Conservation (phyloP, 2,797 vertebrate genomes). For the Pelodytes ibericus region DNA sequence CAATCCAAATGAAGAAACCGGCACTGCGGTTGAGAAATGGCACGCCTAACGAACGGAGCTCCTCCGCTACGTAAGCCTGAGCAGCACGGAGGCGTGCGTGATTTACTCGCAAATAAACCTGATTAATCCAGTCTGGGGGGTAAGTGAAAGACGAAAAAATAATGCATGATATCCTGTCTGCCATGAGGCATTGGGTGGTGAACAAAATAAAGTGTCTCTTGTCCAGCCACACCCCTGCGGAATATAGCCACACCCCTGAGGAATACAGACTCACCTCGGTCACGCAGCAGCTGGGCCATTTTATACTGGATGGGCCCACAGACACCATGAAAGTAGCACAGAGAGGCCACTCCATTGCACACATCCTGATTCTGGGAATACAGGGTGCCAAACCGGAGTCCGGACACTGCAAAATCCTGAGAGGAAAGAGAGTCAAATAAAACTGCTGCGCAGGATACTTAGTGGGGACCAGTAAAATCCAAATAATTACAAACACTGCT, state of each 20-base stretch:
- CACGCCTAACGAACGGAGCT: slow-evolving; percentile 80
- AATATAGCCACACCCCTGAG: background rate
- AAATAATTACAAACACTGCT: too few relatives aligned
- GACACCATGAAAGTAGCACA: slow-evolving; percentile 85
- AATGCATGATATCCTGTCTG: too few relatives aligned
- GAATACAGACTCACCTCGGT: slow-evolving; percentile 76
- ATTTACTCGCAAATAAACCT: slow-evolving; percentile 86
- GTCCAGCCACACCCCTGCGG: background rate
- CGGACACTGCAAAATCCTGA: slow-evolving; percentile 93
- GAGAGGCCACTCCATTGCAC: slow-evolving; percentile 81
- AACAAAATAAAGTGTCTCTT: too few relatives aligned
- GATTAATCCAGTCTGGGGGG: slow-evolving; percentile 86
- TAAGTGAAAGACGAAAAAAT: background rate
- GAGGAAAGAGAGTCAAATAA: slow-evolving; percentile 46
- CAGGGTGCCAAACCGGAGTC: slow-evolving; percentile 85
- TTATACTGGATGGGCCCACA: slow-evolving; percentile 85
- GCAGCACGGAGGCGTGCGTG: slow-evolving; percentile 81
- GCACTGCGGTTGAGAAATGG: slow-evolving; percentile 83
- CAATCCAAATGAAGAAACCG: slow-evolving; percentile 89
- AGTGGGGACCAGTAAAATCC: too few relatives aligned
- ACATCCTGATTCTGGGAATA: slow-evolving; percentile 88
- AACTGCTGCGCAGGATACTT: too few relatives aligned
- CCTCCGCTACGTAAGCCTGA: slow-evolving; percentile 78
- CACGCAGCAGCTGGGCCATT: slow-evolving; percentile 84
- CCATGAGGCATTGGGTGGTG: too few relatives aligned